These are phyloP conservation scores for Corella eumyota DNA, from an alignment of 23 tunicate genomes.

Conservation along the genomic window DNA sequence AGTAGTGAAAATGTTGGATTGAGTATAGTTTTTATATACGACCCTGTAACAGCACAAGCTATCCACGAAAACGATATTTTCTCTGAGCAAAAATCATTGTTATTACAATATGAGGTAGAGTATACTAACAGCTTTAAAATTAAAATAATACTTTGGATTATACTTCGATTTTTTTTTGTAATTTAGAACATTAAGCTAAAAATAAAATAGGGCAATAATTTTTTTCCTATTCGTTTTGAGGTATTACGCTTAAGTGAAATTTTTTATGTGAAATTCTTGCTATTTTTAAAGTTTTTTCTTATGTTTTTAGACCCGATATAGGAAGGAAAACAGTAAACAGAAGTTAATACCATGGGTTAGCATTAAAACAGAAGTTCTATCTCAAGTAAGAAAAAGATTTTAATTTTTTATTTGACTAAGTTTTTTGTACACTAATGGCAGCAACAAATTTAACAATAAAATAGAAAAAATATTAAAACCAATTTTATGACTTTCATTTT, in stretches of 20 bases:
- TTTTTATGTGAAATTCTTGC: not conserved
- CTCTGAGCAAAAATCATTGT: constrained; percentile 51
- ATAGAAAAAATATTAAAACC: too few species aligned
- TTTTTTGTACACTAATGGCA: too few species aligned
- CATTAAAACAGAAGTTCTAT: constrained; percentile 92
- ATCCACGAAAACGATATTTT: constrained; percentile 84
- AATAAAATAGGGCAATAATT: too few species aligned
- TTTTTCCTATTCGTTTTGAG: too few species aligned
- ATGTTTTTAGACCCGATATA: constrained; percentile 15
- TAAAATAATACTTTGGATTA: too few species aligned
- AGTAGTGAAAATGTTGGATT: constrained; percentile 57
- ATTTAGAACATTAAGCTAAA: too few species aligned
- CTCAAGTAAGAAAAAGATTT: constrained; percentile 39
- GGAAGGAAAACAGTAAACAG: constrained; percentile 22
- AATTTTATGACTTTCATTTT: too few species aligned
- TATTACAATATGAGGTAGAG: constrained; percentile 60
- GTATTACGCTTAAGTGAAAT: too few species aligned
- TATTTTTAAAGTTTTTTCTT: not conserved
- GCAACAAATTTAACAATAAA: too few species aligned
- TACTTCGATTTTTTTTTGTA: too few species aligned
- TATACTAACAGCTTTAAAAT: too few species aligned
- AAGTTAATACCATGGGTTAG: constrained; percentile 97
- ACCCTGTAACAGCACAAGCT: constrained; percentile 58
- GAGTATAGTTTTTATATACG: constrained; percentile 81
- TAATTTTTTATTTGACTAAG: not conserved